These are phyloP conservation scores for Sebastes schlegelii DNA, from an alignment of 2,113 vertebrate genomes.

Conservation along the genomic window DNA sequence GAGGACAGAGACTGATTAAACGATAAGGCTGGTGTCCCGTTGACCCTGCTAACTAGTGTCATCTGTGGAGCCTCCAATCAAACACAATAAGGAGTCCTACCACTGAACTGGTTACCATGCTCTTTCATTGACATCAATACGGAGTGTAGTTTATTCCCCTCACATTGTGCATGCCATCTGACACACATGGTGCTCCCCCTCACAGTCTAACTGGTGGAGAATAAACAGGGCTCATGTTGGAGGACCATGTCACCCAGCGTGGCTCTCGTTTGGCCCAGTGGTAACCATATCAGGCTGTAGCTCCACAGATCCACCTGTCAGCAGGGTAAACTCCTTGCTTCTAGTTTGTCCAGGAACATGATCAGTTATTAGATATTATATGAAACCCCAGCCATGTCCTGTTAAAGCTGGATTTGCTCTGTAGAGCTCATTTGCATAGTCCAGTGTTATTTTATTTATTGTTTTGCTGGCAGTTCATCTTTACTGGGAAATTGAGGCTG, in stretches of 20 bases:
- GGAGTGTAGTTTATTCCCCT: background rate
- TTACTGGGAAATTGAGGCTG: constrained; percentile 34
- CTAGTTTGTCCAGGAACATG: background rate
- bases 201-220: background rate
- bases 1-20: constrained; percentile 27
- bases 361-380: background rate
- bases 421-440: constrained; percentile 13
- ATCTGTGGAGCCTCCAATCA: background rate
- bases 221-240: background rate
- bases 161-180: background rate
- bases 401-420: background rate
- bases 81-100: background rate
- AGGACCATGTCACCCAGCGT: background rate
- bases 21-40: constrained; percentile 2
- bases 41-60: background rate
- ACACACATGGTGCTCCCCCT: background rate
- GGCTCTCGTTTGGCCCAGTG: background rate
- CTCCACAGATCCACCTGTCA: background rate
- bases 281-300: background rate
- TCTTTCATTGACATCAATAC: background rate
- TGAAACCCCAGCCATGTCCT: background rate
- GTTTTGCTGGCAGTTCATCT: background rate
- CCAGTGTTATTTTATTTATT: background rate
- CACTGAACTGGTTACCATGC: background rate
- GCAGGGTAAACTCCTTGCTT: background rate